Percentiles rank a stretch among this genome's conserved stretches.
Evolutionary conservation across 2,113 vertebrate species (phyloP).

Genomic region (Amblyornis subalaris): DNA sequence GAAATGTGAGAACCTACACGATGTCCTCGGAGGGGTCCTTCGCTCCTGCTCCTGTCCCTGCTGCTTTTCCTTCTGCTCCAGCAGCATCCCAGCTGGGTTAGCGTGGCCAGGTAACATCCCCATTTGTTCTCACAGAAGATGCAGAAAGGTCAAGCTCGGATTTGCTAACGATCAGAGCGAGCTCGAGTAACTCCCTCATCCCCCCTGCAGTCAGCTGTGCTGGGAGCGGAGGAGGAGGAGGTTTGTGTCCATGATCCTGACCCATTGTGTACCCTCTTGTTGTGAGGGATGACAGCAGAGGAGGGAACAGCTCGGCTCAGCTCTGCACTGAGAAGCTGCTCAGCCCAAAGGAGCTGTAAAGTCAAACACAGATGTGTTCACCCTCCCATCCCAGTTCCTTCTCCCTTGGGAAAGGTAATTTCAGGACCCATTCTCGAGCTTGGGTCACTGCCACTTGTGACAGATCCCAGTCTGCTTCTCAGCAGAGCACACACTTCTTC

Average conservation of each 20-base stretch:
- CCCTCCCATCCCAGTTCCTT: not conserved
- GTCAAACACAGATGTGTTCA: not conserved
- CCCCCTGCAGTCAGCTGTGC: not conserved
- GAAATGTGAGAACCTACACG: not conserved
- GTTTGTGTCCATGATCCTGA: not conserved
- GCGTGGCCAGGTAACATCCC: not conserved
- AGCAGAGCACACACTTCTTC: not conserved
- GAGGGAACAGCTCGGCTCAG: not conserved
- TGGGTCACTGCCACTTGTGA: not conserved
- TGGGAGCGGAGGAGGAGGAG: not conserved
- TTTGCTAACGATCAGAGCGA: not conserved
- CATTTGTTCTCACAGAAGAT: not conserved
- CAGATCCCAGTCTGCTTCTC: not conserved
- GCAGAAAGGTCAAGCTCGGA: not conserved
- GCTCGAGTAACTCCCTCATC: not conserved
- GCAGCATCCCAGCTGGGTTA: not conserved
- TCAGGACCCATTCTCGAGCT: not conserved
- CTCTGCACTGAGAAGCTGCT: not conserved
- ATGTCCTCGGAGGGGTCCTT: not conserved
- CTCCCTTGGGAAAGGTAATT: not conserved
- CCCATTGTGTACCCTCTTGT: rapidly evolving
- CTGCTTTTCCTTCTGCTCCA: not conserved
- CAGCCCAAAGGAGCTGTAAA: not conserved
- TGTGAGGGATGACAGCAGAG: not conserved
- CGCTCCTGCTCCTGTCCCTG: not conserved